phyloP scores from a whole-genome alignment of 2,113 vertebrate species.

The Bombycilla garrulus region DNA sequence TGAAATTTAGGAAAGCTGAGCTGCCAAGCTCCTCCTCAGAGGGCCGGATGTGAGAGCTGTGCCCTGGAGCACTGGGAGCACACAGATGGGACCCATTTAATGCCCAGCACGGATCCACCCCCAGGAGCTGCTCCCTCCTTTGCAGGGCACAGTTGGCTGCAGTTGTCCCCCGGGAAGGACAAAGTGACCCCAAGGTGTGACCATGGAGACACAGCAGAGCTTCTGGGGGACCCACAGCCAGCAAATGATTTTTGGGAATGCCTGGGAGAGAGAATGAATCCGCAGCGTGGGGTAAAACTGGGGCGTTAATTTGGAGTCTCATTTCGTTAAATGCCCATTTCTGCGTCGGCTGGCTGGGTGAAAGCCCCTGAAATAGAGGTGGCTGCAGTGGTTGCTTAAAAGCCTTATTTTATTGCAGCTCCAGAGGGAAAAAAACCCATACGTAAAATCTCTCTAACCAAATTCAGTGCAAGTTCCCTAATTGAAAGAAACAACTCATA shows the following conservation, averaged over 20 bases:
- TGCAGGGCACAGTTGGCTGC: not conserved
- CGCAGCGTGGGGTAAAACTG: not conserved
- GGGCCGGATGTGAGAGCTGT: not conserved
- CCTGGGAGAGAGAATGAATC: not conserved
- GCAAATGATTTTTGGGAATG: not conserved
- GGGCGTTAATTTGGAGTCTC: accelerated
- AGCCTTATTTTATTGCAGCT: not conserved
- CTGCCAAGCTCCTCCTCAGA: not conserved
- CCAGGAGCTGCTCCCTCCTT: not conserved
- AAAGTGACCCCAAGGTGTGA: not conserved
- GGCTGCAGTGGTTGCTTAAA: not conserved
- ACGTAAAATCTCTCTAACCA: not conserved
- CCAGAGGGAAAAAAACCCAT: not conserved
- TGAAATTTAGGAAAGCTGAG: not conserved
- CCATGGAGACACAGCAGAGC: not conserved
- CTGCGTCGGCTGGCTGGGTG: not conserved
- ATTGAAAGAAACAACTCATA: not conserved
- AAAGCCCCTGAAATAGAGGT: not conserved
- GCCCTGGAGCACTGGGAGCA: not conserved
- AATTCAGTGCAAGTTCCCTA: not conserved
- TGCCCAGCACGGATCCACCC: not conserved
- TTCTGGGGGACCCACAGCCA: not conserved
- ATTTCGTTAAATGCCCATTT: not conserved
- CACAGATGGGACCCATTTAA: not conserved
- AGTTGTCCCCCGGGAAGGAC: not conserved